phyloP scores from a whole-genome alignment of 2,888 invertebrate genomes.

The Eupithecia subfuscata region DNA sequence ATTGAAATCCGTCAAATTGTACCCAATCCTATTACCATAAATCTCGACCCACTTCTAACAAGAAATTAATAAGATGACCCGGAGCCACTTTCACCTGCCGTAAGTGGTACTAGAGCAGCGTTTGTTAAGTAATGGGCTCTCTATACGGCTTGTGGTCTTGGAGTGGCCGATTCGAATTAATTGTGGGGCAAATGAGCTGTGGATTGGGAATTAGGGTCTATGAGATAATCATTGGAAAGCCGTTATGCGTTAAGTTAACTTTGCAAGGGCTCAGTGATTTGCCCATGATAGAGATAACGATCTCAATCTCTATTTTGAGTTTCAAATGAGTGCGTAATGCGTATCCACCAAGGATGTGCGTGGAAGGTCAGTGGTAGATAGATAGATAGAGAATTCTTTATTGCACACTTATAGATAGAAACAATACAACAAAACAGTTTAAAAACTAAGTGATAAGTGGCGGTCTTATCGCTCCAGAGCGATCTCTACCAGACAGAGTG shows the following conservation, averaged over 20 bases:
- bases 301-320: background rate
- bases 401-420: no score
- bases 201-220: background rate
- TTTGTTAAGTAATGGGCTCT: slow-evolving; percentile 23
- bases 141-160: slow-evolving; percentile 3
- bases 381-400: no score
- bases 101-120: slow-evolving; percentile 39
- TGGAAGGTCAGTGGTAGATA: background rate
- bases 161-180: slow-evolving; percentile 1
- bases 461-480: no score
- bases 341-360: no score
- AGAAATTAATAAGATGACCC: slow-evolving; percentile 50
- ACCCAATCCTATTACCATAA: slow-evolving; percentile 36
- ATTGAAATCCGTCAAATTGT: slow-evolving; percentile 28
- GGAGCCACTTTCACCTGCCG: slow-evolving; percentile 36
- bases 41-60: slow-evolving; percentile 42
- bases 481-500: no score
- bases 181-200: slow-evolving; percentile 6
- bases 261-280: background rate
- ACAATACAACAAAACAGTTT: no score
- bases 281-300: background rate
- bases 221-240: background rate
- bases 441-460: no score
- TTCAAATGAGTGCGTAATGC: background rate
- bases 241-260: background rate